Evolutionary conservation across 2,113 vertebrate genomes (phyloP), one percentile per base, ranked within the genome.

Genomic region (Atlantisia rogersi): DNA sequence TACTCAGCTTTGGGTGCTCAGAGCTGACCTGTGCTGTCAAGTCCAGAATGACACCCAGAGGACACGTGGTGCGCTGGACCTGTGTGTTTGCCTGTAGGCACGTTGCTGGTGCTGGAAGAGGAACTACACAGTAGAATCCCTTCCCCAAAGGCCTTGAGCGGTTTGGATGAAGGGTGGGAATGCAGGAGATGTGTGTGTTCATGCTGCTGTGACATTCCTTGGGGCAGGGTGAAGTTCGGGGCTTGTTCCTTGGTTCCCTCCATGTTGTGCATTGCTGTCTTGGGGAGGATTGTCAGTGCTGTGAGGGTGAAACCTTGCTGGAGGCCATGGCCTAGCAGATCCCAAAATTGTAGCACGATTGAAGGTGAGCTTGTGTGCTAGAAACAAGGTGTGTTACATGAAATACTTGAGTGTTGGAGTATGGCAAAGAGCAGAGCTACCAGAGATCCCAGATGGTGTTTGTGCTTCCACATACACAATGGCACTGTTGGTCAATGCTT

Each of bases 1-100:
- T 22, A 37, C 40, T 90, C 56, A 44, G 20, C 31, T 50, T 40
- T 25, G 9, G 21, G 53, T 68, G 28, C 8, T 39, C 17, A 17
- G 63, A 25, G 42, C 29, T 63, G 15, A 63, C 50, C 69, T 42
- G 58, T 15, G 10, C 14, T 42, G 48, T 46, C 9, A 0, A 9
- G 42, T 25, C 39, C 44, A 17, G 26, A 37, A 9, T 22, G 42
- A 29, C 1, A 7, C 8, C 14, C 48, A 19, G 69, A 37, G 50
- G 70, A 4, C 28, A 6, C 5, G 2, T 24, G 4, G 21, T 6
- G n/a, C 12, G 7, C 1, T 2, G 31, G 37, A 59, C n/a, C 13
- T 18, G 7, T 15, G 26, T 50, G 55, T 48, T 60, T 42, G 29
- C 46, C 55, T 63, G 0, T 17, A 25, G 48, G 68, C 7, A 4